Base-by-base conservation (phyloP, 2,797 vertebrate species). In the Dermochelys coriacea region DNA sequence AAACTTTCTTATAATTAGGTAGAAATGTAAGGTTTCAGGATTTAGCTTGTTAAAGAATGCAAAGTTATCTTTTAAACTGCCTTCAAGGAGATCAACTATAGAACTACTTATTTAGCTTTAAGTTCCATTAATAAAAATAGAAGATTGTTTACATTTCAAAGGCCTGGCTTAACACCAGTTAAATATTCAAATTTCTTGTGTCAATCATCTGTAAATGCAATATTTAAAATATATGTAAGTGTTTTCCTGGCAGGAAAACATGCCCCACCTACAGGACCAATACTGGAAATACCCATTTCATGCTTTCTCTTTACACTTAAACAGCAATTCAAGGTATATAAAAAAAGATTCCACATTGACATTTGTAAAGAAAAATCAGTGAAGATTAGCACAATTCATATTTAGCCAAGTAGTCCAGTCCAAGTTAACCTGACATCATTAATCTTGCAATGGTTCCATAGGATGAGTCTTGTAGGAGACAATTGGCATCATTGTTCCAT, bases 261-360 rank as follows among this genome's bases (percentile, higher is more conserved):
- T 0, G 45, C 83, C 19, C 84, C 0, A 0, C 49, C 57, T 86
- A 93, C 61, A 83, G 89, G 90, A 83, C 49, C 84, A 61, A 86
- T 79, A 11, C 25, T 57, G 25, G 25, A 57, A 57, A 57, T 75
- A 52, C 71, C 68, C 54, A 93, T 52, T 83, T 93, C 91, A 91
- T 94, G 81, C 50, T 90, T 55, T 50, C 50, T 91, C 87, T 83
- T n/a, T 89, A 79, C 23, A 85, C n/a, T 77, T 85, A 93, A 90
- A 82, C 71, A 93, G 34, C 51, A 87, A 52, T 18, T 90, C 64
- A 85, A 75, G 47, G 18, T 2, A 94, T 86, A 91, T 78, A 3
- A 79, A 81, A 81, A 64, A 61, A 12, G 9, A 61, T 18, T 7
- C 31, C 79, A 75, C 4, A 11, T 61, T 75, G 52, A 52, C 88